Conservation (phyloP, 2,797 vertebrate species). For the Galagoides demidoff region DNA sequence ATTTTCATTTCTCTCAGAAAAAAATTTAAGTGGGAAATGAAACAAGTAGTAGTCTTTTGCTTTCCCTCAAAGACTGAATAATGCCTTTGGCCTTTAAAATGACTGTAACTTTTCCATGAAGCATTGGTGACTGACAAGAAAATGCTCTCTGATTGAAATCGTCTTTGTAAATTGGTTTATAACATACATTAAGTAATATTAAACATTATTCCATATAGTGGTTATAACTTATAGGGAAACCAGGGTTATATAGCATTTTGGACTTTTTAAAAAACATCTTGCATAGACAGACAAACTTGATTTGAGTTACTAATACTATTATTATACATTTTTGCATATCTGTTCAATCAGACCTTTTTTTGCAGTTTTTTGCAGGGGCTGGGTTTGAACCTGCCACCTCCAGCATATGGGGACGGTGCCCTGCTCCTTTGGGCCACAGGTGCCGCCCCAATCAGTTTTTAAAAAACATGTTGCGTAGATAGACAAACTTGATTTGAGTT, state of each 20-base stretch:
- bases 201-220: slow-evolving; percentile 39
- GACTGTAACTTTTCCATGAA: slow-evolving; percentile 55
- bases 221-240: slow-evolving; percentile 34
- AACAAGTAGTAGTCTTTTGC: slow-evolving; percentile 46
- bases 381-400: no score
- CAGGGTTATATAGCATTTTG: neutral
- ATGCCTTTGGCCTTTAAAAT: slow-evolving; percentile 65
- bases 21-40: slow-evolving; percentile 54
- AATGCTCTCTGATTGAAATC: slow-evolving; percentile 61
- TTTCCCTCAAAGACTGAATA: slow-evolving; percentile 48
- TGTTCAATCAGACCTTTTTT: slow-evolving; percentile 16
- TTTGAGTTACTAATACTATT: slow-evolving; percentile 31
- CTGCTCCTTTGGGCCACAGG: no score
- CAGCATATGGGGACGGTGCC: no score
- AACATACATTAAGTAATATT: slow-evolving; percentile 43
- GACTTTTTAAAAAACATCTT: neutral
- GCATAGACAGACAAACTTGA: neutral
- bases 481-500: slow-evolving; percentile 13
- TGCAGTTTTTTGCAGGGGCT: no score
- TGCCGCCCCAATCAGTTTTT: no score
- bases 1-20: slow-evolving; percentile 81
- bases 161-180: slow-evolving; percentile 59
- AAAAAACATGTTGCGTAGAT: neutral
- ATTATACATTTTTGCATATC: slow-evolving; percentile 25
- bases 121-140: slow-evolving; percentile 44